phyloP scores from a whole-genome alignment of 2,888 invertebrate species.

The Nemurella pictetii region DNA sequence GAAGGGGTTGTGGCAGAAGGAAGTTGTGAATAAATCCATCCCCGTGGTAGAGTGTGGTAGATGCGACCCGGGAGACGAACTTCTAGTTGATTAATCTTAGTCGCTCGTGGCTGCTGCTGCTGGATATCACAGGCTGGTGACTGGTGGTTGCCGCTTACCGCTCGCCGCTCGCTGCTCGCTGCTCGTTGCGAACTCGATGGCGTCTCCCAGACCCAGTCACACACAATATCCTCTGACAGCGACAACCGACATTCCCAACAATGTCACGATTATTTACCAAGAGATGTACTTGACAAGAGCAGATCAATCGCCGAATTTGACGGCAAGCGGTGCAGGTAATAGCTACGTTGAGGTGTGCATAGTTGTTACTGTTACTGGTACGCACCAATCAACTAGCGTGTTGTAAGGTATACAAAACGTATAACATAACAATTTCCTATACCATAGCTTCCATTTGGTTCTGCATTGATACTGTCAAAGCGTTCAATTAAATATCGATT shows the following conservation, averaged over 20 bases:
- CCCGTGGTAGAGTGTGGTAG: slow-evolving; percentile 33
- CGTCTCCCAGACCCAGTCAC: neutral
- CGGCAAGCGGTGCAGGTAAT: neutral
- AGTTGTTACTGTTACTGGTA: too few relatives aligned
- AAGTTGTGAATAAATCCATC: slow-evolving; percentile 39
- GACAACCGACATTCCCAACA: neutral
- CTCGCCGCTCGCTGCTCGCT: neutral
- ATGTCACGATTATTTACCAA: neutral
- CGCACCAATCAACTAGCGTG: too few relatives aligned
- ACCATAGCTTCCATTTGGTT: neutral
- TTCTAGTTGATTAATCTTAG: slow-evolving; percentile 36
- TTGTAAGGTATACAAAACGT: too few relatives aligned
- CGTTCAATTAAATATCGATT: neutral
- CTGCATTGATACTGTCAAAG: neutral
- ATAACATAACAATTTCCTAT: neutral
- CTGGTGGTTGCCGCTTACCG: neutral
- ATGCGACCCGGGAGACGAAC: slow-evolving; percentile 32
- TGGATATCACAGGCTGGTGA: neutral
- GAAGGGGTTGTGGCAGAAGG: slow-evolving; percentile 29
- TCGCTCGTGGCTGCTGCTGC: slow-evolving; percentile 27
- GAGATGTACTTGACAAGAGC: neutral
- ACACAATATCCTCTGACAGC: neutral
- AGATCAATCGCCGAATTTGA: neutral
- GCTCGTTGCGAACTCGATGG: neutral
- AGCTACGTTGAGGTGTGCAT: too few relatives aligned